Percentiles rank a stretch among this genome's conserved stretches.
These are phyloP conservation scores for Hypena proboscidalis DNA, from an alignment of 2,888 invertebrate genomes.

Conservation along the genomic window DNA sequence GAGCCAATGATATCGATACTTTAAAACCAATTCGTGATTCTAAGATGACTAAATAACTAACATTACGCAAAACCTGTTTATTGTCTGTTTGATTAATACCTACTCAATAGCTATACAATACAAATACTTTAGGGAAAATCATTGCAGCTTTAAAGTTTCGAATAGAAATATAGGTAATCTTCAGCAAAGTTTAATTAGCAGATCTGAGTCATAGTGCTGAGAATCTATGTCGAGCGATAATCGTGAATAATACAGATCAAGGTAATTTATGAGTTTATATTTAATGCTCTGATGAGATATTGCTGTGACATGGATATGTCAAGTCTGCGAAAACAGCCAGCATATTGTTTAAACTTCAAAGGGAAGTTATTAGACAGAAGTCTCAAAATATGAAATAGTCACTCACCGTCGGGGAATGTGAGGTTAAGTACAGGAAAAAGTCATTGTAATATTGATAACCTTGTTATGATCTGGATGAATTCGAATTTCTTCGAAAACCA, in stretches of 20 bases:
- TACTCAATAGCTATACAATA: no score
- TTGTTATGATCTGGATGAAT: constrained; percentile 1
- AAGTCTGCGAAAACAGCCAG: neutral
- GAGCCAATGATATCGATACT: no score
- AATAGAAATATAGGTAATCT: no score
- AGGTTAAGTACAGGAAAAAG: constrained; percentile 11
- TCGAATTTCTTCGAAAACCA: constrained; percentile 15
- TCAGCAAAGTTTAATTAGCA: no score
- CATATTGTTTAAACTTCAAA: no score
- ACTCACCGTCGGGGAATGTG: constrained; percentile 2
- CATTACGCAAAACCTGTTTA: constrained; percentile 20
- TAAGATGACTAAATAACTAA: constrained; percentile 9
- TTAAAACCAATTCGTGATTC: no score
- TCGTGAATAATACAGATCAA: no score
- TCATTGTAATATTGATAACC: neutral
- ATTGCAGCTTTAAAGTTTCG: no score
- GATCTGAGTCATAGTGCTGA: neutral
- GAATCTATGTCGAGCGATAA: no score
- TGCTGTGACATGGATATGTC: constrained; percentile 1
- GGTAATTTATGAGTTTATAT: neutral
- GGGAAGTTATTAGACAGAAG: no score
- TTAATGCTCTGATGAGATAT: constrained; percentile 1
- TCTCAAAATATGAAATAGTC: no score
- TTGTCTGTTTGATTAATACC: constrained; percentile 18
- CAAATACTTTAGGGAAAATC: no score